Evolutionary conservation across 2,888 invertebrate species (phyloP).

Genomic region (Gryllus longicercus): DNA sequence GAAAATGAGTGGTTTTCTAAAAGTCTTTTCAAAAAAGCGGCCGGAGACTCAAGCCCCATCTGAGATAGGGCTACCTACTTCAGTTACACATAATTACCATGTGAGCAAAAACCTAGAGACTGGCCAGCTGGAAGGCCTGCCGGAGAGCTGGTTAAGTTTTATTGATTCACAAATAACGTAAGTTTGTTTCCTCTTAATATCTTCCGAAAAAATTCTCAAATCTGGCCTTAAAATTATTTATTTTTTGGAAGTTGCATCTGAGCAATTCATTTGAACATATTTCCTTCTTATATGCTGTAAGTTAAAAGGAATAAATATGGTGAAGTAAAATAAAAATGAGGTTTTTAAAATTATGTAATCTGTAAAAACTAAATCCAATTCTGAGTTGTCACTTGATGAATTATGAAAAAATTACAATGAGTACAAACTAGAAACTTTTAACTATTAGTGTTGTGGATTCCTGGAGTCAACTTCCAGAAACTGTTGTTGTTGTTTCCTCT

Average conservation of each 20-base stretch:
- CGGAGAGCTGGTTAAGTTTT: conserved; percentile 74
- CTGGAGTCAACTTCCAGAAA: no score
- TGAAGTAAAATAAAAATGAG: no score
- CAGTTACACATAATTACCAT: conserved; percentile 81
- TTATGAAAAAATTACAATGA: no score
- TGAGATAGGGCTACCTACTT: conserved; percentile 78
- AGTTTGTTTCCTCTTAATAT: conserved; percentile 32
- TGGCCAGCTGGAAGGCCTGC: conserved; percentile 81
- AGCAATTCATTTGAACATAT: not conserved
- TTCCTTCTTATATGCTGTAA: no score
- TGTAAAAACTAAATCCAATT: no score
- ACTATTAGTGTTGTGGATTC: no score
- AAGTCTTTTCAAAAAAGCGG: conserved; percentile 46
- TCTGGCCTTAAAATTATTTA: not conserved
- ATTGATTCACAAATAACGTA: conserved; percentile 77
- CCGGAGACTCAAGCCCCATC: conserved; percentile 50
- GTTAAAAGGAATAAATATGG: no score
- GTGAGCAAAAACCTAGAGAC: conserved; percentile 79
- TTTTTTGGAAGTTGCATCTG: not conserved
- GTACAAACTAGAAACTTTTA: no score
- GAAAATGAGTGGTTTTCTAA: conserved; percentile 41
- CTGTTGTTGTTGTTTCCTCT: no score
- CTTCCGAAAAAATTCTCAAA: not conserved
- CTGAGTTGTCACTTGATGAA: no score
- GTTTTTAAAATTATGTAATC: no score